A percentile compares a stretch with the other conserved stretches of the same genome.
Conservation (phyloP, 1,140 invertebrate genomes). For the Acarapis woodi region DNA sequence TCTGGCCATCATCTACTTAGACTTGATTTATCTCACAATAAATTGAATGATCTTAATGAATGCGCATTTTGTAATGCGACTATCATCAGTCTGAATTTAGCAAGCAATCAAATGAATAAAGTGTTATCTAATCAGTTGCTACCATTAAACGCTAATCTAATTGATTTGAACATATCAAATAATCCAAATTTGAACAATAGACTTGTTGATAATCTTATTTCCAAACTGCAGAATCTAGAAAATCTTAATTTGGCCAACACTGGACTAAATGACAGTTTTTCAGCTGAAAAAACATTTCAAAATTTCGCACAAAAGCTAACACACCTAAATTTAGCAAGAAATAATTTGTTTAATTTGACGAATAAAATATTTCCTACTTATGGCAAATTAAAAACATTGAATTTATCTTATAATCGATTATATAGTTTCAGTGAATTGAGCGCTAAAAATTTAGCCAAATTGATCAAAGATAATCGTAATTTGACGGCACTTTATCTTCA, state of each 20-base stretch:
- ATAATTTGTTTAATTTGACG: too few species aligned
- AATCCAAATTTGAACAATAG: too few species aligned
- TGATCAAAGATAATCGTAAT: conserved; percentile 14
- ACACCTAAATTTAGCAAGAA: too few species aligned
- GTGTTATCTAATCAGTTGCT: not conserved
- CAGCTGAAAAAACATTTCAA: too few species aligned
- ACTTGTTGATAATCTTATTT: too few species aligned
- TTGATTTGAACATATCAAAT: too few species aligned
- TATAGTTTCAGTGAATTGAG: conserved; percentile 25
- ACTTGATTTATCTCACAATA: conserved; percentile 31
- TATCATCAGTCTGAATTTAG: conserved; percentile 20
- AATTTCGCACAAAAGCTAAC: too few species aligned
- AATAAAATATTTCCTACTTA: too few species aligned
- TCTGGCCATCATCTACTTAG: conserved; percentile 21
- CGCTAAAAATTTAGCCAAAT: conserved; percentile 23
- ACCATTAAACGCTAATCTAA: conserved; percentile 1
- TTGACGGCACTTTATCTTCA: conserved; percentile 22
- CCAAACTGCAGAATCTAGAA: too few species aligned
- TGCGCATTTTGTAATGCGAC: conserved; percentile 35
- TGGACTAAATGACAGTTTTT: too few species aligned
- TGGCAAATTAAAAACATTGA: conserved; percentile 25
- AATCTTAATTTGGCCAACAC: too few species aligned
- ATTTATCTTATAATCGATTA: conserved; percentile 30
- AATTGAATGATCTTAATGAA: conserved; percentile 34
- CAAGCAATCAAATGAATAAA: conserved; percentile 5